Conservation (phyloP, 2,113 vertebrate species). For the Macroglossus sobrinus region DNA sequence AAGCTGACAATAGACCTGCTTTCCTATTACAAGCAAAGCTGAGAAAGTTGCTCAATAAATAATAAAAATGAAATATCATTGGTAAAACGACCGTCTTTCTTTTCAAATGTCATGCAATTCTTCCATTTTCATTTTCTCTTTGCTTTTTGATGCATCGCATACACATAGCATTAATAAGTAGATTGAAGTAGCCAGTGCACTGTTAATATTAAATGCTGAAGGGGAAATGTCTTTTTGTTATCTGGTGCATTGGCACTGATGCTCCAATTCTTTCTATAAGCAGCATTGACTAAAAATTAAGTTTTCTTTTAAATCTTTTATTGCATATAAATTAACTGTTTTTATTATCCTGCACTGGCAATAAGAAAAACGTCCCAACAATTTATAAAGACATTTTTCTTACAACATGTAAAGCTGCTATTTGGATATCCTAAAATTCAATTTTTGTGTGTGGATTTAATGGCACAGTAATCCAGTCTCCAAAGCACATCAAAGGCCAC, state of each 20-base stretch:
- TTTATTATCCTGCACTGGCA: conserved; percentile 32
- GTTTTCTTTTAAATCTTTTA: conserved; percentile 37
- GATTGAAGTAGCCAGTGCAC: neutral
- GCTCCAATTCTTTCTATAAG: conserved; percentile 25
- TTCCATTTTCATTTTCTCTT: conserved; percentile 41
- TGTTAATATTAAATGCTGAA: conserved; percentile 40
- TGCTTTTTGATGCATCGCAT: conserved; percentile 14
- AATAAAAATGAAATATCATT: neutral
- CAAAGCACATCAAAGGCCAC: conserved; percentile 78
- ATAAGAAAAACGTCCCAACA: neutral
- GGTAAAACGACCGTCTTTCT: conserved; percentile 48
- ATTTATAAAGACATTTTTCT: conserved; percentile 51
- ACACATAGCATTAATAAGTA: conserved; percentile 37
- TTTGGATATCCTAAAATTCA: conserved; percentile 49
- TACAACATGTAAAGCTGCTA: conserved; percentile 55
- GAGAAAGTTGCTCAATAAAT: conserved; percentile 50
- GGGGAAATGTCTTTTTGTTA: neutral
- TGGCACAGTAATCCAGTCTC: conserved; percentile 74
- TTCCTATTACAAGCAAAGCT: neutral
- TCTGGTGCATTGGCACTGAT: neutral
- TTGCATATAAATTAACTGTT: conserved; percentile 24
- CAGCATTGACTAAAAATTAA: conserved; percentile 33
- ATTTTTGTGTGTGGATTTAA: conserved; percentile 69
- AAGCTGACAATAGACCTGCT: neutral
- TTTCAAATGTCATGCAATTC: conserved; percentile 35